Evolutionary conservation across 1,140 invertebrate species (phyloP), one percentile per base, ranked within the genome.

Genomic region (Atta texana): DNA sequence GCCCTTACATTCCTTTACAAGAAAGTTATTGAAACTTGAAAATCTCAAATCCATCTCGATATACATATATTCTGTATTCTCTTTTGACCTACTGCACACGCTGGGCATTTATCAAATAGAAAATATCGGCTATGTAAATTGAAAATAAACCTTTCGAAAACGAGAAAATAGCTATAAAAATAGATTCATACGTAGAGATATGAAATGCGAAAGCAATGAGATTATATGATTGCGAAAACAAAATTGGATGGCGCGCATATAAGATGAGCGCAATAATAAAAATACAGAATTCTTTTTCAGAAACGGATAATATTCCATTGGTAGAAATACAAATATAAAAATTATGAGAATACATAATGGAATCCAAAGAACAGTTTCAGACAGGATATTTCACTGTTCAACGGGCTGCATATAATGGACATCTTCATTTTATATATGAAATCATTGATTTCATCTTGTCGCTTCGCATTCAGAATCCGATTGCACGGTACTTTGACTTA

Each of bases 391-490:
- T 74, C 51, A 82, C 34, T 72, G 78, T 57, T 82, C 80, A 51
- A 51, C 18, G 21, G n/a, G 14, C 69, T 8, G 34, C 12, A n/a
- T 18, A 49, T 34, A 72, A 72, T 39, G n/a, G n/a, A 63, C 69
- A 51, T 84, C 69, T 75, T 84, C 64, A 51, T 21, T 84, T 61
- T 84, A 74, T 74, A 61, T 18, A 39, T 74, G 10, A 49, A 82
- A 82, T 84, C 80, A 84, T 84, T 84, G 80, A 84, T 84, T 84
- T 84, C 55, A 55, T 84, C 68, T 74, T 49, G 51, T 82, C 69
- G 68, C 24, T 71, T 12, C 55, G 55, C 24, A 51, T 61, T 84
- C 69, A 75, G 24, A 61, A 0, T 34, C 18, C 28, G 55, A 75
- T 84, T 24, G 55, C 55, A 34, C n/a, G 24, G 39, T 31, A 44